phyloP scores from a whole-genome alignment of 2,797 vertebrate species.

The Emydoidea blandingii region DNA sequence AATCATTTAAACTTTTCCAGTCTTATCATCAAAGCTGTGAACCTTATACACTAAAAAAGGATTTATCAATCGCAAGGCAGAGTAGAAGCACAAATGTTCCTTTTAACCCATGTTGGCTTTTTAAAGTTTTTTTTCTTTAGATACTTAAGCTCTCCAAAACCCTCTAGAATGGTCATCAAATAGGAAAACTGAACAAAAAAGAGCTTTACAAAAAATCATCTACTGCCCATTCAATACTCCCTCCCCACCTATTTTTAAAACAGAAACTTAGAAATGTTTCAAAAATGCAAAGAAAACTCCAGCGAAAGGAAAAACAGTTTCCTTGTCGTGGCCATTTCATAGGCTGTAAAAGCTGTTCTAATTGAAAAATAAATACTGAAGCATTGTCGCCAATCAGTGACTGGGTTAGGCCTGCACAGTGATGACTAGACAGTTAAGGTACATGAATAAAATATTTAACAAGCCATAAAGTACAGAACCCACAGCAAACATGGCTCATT shows the following conservation, averaged over 20 bases:
- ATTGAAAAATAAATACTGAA: background rate
- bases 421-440: too few relatives aligned
- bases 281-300: background rate
- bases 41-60: slow-evolving; percentile 31
- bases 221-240: background rate
- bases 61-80: slow-evolving; percentile 11
- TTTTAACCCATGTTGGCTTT: background rate
- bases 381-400: background rate
- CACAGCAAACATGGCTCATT: too few relatives aligned
- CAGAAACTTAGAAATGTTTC: background rate
- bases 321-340: fast-evolving
- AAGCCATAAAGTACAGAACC: too few relatives aligned
- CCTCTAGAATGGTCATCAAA: background rate
- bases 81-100: background rate
- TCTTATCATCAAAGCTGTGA: slow-evolving; percentile 54
- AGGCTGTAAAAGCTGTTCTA: fast-evolving
- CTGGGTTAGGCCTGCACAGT: background rate
- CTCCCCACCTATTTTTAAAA: background rate
- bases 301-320: background rate
- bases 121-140: slow-evolving; percentile 3
- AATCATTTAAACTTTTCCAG: slow-evolving; percentile 54
- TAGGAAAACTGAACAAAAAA: background rate
- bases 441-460: too few relatives aligned
- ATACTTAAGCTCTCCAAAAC: slow-evolving; percentile 15
- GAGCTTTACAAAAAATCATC: background rate